These are phyloP conservation scores for Apotomis capreana DNA, from an alignment of 2,888 invertebrate genomes.

Conservation along the genomic window DNA sequence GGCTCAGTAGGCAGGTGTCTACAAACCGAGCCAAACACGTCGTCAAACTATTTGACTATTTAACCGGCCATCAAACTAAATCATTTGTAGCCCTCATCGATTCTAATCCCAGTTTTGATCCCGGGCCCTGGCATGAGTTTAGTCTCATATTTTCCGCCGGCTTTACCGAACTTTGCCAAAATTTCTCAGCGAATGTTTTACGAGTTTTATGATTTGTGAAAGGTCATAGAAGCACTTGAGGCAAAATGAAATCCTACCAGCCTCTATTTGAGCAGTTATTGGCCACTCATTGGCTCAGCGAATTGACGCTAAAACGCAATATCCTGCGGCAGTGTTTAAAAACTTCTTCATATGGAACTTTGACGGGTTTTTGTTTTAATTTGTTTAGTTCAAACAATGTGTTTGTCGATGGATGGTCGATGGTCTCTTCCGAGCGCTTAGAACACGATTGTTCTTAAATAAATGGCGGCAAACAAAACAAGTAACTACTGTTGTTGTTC, in stretches of 20 bases:
- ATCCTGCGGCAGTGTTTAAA: slow-evolving; percentile 63
- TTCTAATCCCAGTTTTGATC: neutral
- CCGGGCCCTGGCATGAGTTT: slow-evolving; percentile 30
- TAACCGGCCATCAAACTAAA: neutral
- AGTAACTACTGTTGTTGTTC: slow-evolving; percentile 15
- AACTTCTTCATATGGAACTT: slow-evolving; percentile 50
- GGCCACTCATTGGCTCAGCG: slow-evolving; percentile 66
- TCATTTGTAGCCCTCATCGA: neutral
- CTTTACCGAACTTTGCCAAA: slow-evolving; percentile 28
- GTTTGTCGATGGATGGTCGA: slow-evolving; percentile 31
- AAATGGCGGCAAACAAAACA: slow-evolving; percentile 22
- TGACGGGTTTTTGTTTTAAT: slow-evolving; percentile 39
- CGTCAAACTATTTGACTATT: too few relatives aligned
- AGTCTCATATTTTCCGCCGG: slow-evolving; percentile 38
- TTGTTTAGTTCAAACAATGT: slow-evolving; percentile 38
- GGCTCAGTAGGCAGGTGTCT: too few relatives aligned
- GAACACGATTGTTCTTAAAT: slow-evolving; percentile 33
- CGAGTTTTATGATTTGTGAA: slow-evolving; percentile 41
- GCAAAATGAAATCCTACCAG: slow-evolving; percentile 43
- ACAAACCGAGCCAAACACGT: too few relatives aligned
- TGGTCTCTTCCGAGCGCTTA: slow-evolving; percentile 36
- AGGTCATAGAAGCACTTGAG: slow-evolving; percentile 39
- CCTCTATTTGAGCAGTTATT: slow-evolving; percentile 65
- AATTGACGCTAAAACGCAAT: slow-evolving; percentile 72
- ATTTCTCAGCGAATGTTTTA: slow-evolving; percentile 37